Conservation (phyloP, 2,888 invertebrate species). For the Embidobia sp. region DNA sequence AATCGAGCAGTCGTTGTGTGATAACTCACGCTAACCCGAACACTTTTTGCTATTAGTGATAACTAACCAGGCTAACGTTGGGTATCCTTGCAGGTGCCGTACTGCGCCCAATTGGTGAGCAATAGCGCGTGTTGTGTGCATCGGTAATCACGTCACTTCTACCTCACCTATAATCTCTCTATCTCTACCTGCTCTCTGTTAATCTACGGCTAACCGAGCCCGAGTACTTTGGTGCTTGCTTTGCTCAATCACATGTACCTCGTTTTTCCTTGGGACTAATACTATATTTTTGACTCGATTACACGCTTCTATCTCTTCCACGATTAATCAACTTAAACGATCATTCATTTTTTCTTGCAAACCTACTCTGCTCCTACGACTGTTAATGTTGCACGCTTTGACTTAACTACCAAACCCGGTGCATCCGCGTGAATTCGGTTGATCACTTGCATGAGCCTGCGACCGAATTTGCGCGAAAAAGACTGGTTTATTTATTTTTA, state of each 20-base stretch:
- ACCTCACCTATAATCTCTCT: slow-evolving; percentile 82
- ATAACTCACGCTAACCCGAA: slow-evolving; percentile 69
- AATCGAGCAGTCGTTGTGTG: slow-evolving; percentile 58
- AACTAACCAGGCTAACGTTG: slow-evolving; percentile 80
- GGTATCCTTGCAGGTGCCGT: slow-evolving; percentile 89
- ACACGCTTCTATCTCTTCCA: not conserved
- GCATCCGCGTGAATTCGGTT: slow-evolving; percentile 4
- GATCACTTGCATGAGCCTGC: slow-evolving; percentile 2
- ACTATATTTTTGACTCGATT: slow-evolving; percentile 28
- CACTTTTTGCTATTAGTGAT: slow-evolving; percentile 70
- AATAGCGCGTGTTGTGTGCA: slow-evolving; percentile 97
- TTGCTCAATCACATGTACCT: slow-evolving; percentile 60
- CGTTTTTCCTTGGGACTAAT: slow-evolving; percentile 46
- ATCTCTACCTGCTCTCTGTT: slow-evolving; percentile 67
- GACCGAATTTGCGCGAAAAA: slow-evolving; percentile 13
- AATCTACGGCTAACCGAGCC: slow-evolving; percentile 68
- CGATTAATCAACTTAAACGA: slow-evolving; percentile 5
- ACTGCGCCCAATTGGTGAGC: slow-evolving; percentile 97
- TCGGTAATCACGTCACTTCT: slow-evolving; percentile 94
- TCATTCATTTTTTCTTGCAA: slow-evolving; percentile 25
- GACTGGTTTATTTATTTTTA: not conserved
- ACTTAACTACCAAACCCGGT: no score
- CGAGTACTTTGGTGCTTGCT: slow-evolving; percentile 67
- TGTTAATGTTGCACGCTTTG: slow-evolving; percentile 23
- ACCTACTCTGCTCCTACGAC: not conserved